Evolutionary conservation across 2,113 vertebrate species (phyloP).

Genomic region (Hippoglossus stenolepis): DNA sequence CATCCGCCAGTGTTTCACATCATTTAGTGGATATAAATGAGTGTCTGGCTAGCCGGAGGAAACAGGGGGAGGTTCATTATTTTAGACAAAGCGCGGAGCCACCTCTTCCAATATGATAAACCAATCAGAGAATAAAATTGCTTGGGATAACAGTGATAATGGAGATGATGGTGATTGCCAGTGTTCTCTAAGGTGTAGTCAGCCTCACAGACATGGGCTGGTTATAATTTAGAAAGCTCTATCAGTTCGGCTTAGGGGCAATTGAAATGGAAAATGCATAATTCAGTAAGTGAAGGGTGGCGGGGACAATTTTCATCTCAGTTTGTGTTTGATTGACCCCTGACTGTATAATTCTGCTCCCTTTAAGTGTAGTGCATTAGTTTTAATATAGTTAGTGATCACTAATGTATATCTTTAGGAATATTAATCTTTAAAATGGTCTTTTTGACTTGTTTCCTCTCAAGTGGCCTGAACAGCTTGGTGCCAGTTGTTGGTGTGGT

Average conservation of each 20-base stretch:
- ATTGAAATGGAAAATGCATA: slow-evolving; percentile 59
- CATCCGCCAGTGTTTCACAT: slow-evolving; percentile 74
- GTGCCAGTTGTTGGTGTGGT: background rate
- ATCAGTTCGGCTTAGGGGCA: slow-evolving; percentile 40
- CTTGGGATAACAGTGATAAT: slow-evolving; percentile 58
- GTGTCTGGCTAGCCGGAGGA: slow-evolving; percentile 67
- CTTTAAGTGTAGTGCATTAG: background rate
- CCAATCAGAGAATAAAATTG: slow-evolving; percentile 58
- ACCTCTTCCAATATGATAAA: slow-evolving; percentile 58
- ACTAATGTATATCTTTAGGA: background rate
- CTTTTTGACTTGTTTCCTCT: background rate
- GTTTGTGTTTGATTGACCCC: slow-evolving; percentile 39
- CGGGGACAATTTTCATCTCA: slow-evolving; percentile 8
- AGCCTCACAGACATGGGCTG: slow-evolving; percentile 24
- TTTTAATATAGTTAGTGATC: background rate
- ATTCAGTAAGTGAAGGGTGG: slow-evolving; percentile 22
- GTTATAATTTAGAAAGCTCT: slow-evolving; percentile 50
- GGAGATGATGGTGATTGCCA: slow-evolving; percentile 62
- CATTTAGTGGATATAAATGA: slow-evolving; percentile 78
- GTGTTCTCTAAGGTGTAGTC: slow-evolving; percentile 56
- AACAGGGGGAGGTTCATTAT: slow-evolving; percentile 71
- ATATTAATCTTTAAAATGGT: background rate
- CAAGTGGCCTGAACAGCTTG: background rate
- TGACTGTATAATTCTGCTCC: slow-evolving; percentile 15
- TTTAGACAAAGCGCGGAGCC: slow-evolving; percentile 71